A percentile compares a stretch with the other conserved stretches of the same genome.
phyloP scores from a whole-genome alignment of 1,140 invertebrate species.

The Chymomyza costata region DNA sequence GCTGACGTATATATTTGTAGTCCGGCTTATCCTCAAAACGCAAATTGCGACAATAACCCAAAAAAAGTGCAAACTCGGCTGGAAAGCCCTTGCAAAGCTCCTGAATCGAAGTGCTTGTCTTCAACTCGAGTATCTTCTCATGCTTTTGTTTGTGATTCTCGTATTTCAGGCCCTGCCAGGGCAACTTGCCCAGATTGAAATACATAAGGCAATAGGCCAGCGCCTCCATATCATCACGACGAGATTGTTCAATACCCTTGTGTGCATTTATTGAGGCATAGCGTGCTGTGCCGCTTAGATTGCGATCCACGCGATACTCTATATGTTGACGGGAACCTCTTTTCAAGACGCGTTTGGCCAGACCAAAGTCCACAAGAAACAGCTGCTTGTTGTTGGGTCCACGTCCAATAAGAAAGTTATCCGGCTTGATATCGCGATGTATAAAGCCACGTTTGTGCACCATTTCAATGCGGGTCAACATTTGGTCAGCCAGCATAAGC shows the following conservation, averaged over 20 bases:
- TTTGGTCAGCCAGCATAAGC: conserved; percentile 96
- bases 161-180: conserved; percentile 97
- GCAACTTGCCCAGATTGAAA: conserved; percentile 95
- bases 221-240: conserved; percentile 95
- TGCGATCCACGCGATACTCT: conserved; percentile 98
- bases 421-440: conserved; percentile 98
- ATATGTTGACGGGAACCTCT: conserved; percentile 93
- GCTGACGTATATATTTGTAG: conserved; percentile 94
- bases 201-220: conserved; percentile 99
- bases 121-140: conserved; percentile 98
- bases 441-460: conserved; percentile 98
- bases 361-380: conserved; percentile 98
- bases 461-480: conserved; percentile 96
- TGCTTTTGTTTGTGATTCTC: conserved; percentile 98
- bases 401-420: conserved; percentile 99
- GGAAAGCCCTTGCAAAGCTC: conserved; percentile 91
- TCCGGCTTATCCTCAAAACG: conserved; percentile 98
- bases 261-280: conserved; percentile 88
- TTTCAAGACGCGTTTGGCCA: conserved; percentile 98
- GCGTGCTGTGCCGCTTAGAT: conserved; percentile 89
- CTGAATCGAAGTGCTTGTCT: conserved; percentile 97
- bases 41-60: conserved; percentile 96
- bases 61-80: conserved; percentile 95
- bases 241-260: conserved; percentile 88
- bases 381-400: conserved; percentile 94